A percentile compares a stretch with the other conserved stretches of the same genome.
These are phyloP conservation scores for Capricornis sumatraensis DNA, from an alignment of 2,113 vertebrate species.

Conservation along the genomic window DNA sequence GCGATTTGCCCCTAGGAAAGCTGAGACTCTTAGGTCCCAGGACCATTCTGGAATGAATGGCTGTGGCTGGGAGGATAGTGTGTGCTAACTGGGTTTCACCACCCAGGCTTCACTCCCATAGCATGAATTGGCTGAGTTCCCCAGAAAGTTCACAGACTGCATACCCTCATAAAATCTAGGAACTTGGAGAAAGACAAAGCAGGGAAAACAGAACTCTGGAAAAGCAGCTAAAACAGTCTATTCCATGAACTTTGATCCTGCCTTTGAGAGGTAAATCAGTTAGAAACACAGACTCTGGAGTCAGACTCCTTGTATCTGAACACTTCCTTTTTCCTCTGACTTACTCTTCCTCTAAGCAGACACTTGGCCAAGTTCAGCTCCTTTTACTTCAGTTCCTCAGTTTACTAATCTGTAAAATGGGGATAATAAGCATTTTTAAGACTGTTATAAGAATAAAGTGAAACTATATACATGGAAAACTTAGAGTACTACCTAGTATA, in stretches of 20 bases:
- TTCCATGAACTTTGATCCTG: neutral
- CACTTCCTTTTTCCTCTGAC: neutral
- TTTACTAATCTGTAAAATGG: neutral
- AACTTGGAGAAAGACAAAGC: neutral
- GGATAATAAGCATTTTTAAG: neutral
- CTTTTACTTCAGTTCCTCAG: neutral
- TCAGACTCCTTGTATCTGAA: neutral
- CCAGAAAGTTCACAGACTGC: neutral
- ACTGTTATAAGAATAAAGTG: neutral
- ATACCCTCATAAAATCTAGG: neutral
- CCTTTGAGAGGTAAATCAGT: neutral
- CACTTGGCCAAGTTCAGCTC: neutral
- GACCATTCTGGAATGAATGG: neutral
- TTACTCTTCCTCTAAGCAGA: neutral
- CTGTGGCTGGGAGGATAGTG: neutral
- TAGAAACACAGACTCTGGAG: neutral
- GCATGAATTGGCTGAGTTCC: neutral
- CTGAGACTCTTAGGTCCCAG: neutral
- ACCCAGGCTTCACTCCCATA: neutral
- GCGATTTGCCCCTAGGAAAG: neutral
- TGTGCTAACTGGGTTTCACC: neutral
- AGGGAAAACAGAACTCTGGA: neutral
- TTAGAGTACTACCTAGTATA: neutral
- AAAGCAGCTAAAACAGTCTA: neutral
- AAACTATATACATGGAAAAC: neutral